These are phyloP conservation scores for Stegodyphus mimosarum DNA, from an alignment of 1,140 invertebrate genomes.

Conservation along the genomic window DNA sequence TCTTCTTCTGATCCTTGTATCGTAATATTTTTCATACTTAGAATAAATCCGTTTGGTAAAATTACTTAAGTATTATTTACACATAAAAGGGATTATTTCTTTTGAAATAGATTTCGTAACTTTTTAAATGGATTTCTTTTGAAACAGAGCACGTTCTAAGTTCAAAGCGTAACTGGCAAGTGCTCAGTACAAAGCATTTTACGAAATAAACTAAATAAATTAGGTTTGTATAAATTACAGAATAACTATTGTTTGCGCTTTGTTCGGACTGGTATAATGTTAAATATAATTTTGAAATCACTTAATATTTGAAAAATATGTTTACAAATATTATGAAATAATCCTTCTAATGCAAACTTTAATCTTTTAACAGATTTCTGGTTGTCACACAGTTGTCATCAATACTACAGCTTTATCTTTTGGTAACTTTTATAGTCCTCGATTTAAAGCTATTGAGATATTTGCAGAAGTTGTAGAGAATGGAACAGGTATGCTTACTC, in stretches of 20 bases:
- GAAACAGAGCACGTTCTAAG: too few relatives aligned
- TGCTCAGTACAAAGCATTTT: neutral
- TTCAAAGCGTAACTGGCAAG: neutral
- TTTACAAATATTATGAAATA: neutral
- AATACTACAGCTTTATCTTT: slow-evolving; percentile 67
- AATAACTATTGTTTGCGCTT: neutral
- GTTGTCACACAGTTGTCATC: slow-evolving; percentile 70
- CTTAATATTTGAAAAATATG: neutral
- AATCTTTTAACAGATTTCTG: slow-evolving; percentile 62
- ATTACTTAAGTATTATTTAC: too few relatives aligned
- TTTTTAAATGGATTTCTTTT: too few relatives aligned
- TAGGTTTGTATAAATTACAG: neutral
- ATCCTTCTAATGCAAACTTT: neutral
- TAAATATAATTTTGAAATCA: neutral
- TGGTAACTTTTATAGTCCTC: slow-evolving; percentile 69
- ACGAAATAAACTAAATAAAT: neutral
- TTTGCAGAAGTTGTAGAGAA: slow-evolving; percentile 75
- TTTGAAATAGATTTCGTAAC: too few relatives aligned
- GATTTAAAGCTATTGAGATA: slow-evolving; percentile 70
- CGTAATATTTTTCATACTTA: too few relatives aligned
- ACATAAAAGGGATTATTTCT: too few relatives aligned
- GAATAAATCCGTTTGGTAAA: too few relatives aligned
- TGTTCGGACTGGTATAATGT: neutral
- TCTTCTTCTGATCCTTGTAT: too few relatives aligned
- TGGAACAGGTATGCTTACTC: slow-evolving; percentile 69